Evolutionary conservation across 2,888 invertebrate species (phyloP).

Genomic region (Apotomis capreana): DNA sequence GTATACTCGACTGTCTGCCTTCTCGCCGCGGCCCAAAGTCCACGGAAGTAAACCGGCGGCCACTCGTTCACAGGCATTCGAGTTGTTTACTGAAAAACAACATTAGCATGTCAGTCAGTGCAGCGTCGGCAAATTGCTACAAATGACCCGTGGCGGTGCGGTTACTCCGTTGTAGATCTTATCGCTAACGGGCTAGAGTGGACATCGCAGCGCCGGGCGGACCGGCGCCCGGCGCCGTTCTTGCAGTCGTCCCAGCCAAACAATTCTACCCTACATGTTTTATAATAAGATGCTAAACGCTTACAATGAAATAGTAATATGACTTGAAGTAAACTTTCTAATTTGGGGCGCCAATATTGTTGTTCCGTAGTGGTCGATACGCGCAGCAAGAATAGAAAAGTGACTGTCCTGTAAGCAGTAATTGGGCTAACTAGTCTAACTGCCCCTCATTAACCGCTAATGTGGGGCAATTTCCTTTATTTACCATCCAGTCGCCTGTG

Average conservation of each 20-base stretch:
- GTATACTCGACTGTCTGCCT: background rate
- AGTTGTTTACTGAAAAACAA: conserved; percentile 28
- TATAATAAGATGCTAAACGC: background rate
- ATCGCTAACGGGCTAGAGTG: background rate
- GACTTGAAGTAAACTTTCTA: background rate
- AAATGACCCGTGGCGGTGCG: conserved; percentile 10
- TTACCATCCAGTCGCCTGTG: conserved; percentile 1
- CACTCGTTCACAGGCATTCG: conserved; percentile 13
- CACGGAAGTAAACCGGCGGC: background rate
- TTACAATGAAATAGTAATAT: too few species aligned
- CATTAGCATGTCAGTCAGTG: conserved; percentile 28
- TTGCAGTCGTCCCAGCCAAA: conserved; percentile 7
- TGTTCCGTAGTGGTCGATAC: conserved; percentile 7
- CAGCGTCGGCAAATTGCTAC: conserved; percentile 36
- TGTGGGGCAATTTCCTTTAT: conserved; percentile 1
- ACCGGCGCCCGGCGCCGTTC: background rate
- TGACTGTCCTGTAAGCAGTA: conserved; percentile 9
- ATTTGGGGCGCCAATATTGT: background rate
- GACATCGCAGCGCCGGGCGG: background rate
- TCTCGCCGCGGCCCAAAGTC: background rate
- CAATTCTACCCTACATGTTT: background rate
- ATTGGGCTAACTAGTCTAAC: conserved; percentile 2
- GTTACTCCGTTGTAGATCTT: background rate
- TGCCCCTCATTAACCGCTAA: background rate
- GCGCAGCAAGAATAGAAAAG: conserved; percentile 11